Evolutionary conservation across 2,888 invertebrate species (phyloP).

Genomic region (Caenorhabditis sp.): DNA sequence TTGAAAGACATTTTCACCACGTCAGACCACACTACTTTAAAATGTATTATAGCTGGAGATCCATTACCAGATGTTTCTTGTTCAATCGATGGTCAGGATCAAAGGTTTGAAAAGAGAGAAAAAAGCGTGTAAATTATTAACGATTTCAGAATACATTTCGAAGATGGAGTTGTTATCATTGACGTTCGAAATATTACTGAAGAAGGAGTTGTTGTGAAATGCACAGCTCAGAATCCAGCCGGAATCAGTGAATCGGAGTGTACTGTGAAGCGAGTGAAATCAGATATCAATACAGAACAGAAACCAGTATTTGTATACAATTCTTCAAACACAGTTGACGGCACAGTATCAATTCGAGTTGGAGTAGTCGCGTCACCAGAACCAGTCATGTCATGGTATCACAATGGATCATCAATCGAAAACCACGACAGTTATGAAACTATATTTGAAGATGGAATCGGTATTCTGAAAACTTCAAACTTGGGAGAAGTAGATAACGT

Average conservation of each 20-base stretch:
- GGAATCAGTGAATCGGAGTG: slow-evolving; percentile 30
- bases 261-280: slow-evolving; percentile 22
- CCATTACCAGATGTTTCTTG: slow-evolving; percentile 42
- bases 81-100: slow-evolving; percentile 21
- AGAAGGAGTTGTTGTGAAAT: slow-evolving; percentile 35
- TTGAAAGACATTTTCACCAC: slow-evolving; percentile 34
- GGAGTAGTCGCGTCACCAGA: slow-evolving; percentile 70
- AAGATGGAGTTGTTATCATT: slow-evolving; percentile 56
- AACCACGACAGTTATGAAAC: slow-evolving; percentile 31
- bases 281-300: slow-evolving; percentile 20
- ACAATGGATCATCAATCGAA: slow-evolving; percentile 39
- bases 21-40: slow-evolving; percentile 15
- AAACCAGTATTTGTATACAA: slow-evolving; percentile 45
- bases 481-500: slow-evolving; percentile 20
- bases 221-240: slow-evolving; percentile 27
- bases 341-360: slow-evolving; percentile 53
- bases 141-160: slow-evolving; percentile 31
- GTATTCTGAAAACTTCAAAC: slow-evolving; percentile 35
- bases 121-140: too few relatives aligned
- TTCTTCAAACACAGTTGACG: slow-evolving; percentile 20
- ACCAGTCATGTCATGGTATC: slow-evolving; percentile 62
- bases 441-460: slow-evolving; percentile 53
- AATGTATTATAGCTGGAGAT: slow-evolving; percentile 42
- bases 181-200: slow-evolving; percentile 28
- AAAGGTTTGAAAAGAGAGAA: too few relatives aligned